Percentiles rank a stretch among this genome's conserved stretches.
These are phyloP conservation scores for Drosophila merina DNA, from an alignment of 2,888 invertebrate species.

Conservation along the genomic window DNA sequence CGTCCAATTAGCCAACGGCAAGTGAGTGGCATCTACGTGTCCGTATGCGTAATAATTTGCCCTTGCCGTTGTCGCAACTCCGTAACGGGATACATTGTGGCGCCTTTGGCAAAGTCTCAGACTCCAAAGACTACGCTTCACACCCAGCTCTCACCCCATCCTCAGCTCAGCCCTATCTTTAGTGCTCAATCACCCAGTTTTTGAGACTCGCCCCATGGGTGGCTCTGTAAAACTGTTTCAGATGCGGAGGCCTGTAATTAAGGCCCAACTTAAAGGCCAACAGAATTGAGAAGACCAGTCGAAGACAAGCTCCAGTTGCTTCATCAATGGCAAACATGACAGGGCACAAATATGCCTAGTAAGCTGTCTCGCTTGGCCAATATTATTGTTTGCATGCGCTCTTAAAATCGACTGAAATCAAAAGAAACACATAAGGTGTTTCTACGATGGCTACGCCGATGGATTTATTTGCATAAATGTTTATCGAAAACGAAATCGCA, in stretches of 20 bases:
- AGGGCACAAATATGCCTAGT: constrained; percentile 22
- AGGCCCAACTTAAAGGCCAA: constrained; percentile 53
- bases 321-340: constrained; percentile 36
- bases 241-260: constrained; percentile 72
- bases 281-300: constrained; percentile 41
- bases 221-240: constrained; percentile 34
- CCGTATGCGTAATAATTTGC: constrained; percentile 71
- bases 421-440: too few relatives aligned
- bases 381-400: constrained; percentile 23
- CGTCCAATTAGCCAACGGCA: constrained; percentile 64
- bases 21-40: constrained; percentile 54
- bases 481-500: constrained; percentile 16
- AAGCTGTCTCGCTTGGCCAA: constrained; percentile 11
- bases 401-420: constrained; percentile 58
- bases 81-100: constrained; percentile 78
- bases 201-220: constrained; percentile 35
- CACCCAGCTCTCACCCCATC: neutral
- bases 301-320: constrained; percentile 15
- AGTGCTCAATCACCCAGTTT: constrained; percentile 13
- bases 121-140: neutral
- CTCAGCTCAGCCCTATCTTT: neutral
- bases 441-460: constrained; percentile 23
- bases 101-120: constrained; percentile 64
- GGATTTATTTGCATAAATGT: constrained; percentile 48
- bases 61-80: constrained; percentile 55